Percentiles rank a stretch among this genome's conserved stretches.
Evolutionary conservation across 2,888 invertebrate genomes (phyloP).

Genomic region (Podotricha telesiphe): DNA sequence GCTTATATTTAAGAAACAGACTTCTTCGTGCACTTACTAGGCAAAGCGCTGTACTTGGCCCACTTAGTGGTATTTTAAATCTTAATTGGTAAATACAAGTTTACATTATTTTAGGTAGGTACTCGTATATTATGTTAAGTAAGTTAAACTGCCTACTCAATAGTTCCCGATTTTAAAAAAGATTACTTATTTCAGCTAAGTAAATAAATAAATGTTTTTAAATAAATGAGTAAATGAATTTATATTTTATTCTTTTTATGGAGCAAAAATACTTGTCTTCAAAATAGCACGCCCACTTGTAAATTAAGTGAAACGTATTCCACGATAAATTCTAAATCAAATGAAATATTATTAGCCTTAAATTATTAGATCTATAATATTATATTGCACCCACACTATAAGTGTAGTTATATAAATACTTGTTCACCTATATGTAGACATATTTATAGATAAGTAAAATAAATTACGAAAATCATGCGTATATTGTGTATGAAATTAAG

Average conservation of each 20-base stretch:
- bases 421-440: neutral
- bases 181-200: neutral
- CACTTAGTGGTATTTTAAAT: no score
- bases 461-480: conserved; percentile 3
- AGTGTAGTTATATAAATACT: neutral
- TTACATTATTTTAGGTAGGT: no score
- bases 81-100: no score
- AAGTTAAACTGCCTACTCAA: neutral
- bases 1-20: no score
- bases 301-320: neutral
- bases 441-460: neutral
- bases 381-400: neutral
- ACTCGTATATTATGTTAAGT: no score
- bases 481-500: neutral
- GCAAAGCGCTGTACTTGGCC: no score
- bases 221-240: neutral
- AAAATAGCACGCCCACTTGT: neutral
- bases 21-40: no score
- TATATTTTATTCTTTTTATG: neutral
- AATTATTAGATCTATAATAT: neutral
- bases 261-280: neutral
- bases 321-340: conserved; percentile 1
- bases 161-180: neutral
- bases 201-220: neutral
- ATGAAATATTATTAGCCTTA: neutral